phyloP scores from a whole-genome alignment of 2,888 invertebrate species.

The Eurytoma californica region DNA sequence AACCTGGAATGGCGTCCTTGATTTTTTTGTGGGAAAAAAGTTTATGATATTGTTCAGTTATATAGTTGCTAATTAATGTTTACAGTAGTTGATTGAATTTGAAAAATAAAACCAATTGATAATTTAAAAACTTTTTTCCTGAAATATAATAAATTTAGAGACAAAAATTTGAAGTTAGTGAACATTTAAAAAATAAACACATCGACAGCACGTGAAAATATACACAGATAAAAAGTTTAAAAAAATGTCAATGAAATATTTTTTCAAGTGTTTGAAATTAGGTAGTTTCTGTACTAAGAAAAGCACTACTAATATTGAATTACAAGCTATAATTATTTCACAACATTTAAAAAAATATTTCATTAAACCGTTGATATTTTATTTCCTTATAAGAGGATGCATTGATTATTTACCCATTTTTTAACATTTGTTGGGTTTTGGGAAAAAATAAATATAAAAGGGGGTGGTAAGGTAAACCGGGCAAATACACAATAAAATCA shows the following conservation, averaged over 20 bases:
- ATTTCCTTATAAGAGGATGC: neutral
- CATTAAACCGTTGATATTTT: too few relatives aligned
- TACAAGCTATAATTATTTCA: too few relatives aligned
- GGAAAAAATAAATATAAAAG: neutral
- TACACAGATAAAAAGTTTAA: too few relatives aligned
- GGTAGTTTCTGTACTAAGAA: too few relatives aligned
- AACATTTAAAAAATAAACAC: conserved; percentile 50
- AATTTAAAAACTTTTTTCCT: conserved; percentile 44
- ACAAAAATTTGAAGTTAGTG: conserved; percentile 44
- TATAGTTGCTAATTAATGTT: too few relatives aligned
- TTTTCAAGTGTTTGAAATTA: too few relatives aligned
- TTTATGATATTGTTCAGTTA: neutral
- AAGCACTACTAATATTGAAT: too few relatives aligned
- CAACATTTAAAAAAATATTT: too few relatives aligned
- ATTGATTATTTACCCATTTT: neutral
- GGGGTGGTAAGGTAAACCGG: neutral
- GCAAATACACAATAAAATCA: neutral
- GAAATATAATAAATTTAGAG: neutral
- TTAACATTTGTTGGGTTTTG: neutral
- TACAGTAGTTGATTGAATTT: neutral
- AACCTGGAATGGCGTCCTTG: neutral
- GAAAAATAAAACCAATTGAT: neutral
- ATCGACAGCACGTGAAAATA: conserved; percentile 33
- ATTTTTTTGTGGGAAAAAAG: conserved; percentile 37
- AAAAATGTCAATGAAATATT: too few relatives aligned